phyloP scores from a whole-genome alignment of 2,113 vertebrate species.

The Sphyrna mokarran region DNA sequence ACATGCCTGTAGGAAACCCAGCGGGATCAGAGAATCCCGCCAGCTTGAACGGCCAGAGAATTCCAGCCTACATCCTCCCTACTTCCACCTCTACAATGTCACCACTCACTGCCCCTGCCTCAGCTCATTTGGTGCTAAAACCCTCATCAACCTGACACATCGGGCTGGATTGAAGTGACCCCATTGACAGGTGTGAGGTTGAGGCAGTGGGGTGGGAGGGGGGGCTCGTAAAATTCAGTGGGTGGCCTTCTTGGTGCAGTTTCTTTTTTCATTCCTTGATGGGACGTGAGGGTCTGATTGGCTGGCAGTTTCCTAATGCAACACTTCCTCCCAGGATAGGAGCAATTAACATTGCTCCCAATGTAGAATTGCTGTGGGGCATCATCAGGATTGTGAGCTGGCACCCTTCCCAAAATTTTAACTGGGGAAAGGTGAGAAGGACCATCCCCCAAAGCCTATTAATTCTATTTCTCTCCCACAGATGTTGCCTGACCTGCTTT shows the following conservation, averaged over 20 bases:
- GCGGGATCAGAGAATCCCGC: no score
- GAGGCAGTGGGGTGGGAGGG: no score
- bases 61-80: no score
- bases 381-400: not conserved
- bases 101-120: not conserved
- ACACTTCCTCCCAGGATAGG: not conserved
- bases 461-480: not conserved
- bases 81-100: not conserved
- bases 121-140: not conserved
- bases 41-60: no score
- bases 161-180: no score
- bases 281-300: not conserved
- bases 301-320: not conserved
- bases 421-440: no score
- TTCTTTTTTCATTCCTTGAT: no score
- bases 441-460: not conserved
- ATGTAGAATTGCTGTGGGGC: not conserved
- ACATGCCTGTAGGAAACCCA: no score
- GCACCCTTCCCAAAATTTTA: not conserved
- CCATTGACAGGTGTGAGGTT: no score
- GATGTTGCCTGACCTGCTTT: not conserved
- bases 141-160: no score
- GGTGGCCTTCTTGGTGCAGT: no score
- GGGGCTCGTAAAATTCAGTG: no score
- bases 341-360: not conserved